Base-by-base conservation (phyloP, 2,888 invertebrate species). In the Ectemnius lituratus region DNA sequence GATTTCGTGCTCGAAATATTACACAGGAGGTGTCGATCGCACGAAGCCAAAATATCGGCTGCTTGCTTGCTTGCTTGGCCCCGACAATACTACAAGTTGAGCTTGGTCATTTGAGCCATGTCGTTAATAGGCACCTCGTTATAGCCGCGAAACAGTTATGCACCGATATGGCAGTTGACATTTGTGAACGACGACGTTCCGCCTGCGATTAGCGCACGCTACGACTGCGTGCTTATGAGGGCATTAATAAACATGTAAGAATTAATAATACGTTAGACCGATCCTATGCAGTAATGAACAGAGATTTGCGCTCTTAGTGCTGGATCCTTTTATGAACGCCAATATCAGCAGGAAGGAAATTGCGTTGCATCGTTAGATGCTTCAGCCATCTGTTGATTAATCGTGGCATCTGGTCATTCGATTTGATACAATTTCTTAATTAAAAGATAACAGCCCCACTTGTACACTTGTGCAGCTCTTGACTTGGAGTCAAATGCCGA, bases 261-360 rank as follows among this genome's bases (percentile, higher is more conserved):
- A 70, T 58, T 69, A 71, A 68, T 64, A 62, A 63, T 65, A 58
- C 8, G 27, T 45, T 72, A 58, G 64, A 65, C 52, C 67, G 67
- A 69, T 68, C 60, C 61, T 56, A 52, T 18, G 1, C 37, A 59
- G 28, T 52, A 14, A 18, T 70, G 70, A 71, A 37, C 70, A 62
- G 70, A 63, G 70, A 70, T 76, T 75, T 47, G 58, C 61, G 45
- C 59, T 58, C 62, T 52, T 60, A 14, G 28, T 28, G 56, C 63
- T 49, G 63, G 49, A 70, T 71, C 58, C 46, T 27, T 5, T 18
- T 69, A 58, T 27, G 37, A 14, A 37, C 62, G 61, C 56, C 59
- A 71, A 66, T 67, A 60, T 52, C 46, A 58, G 13, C 61, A 47
- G 60, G 59, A 52, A 56, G 59, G 67, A 70, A 67, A 74, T 74